Evolutionary conservation across 1,140 invertebrate species (phyloP).

Genomic region (Brachionus sp.): DNA sequence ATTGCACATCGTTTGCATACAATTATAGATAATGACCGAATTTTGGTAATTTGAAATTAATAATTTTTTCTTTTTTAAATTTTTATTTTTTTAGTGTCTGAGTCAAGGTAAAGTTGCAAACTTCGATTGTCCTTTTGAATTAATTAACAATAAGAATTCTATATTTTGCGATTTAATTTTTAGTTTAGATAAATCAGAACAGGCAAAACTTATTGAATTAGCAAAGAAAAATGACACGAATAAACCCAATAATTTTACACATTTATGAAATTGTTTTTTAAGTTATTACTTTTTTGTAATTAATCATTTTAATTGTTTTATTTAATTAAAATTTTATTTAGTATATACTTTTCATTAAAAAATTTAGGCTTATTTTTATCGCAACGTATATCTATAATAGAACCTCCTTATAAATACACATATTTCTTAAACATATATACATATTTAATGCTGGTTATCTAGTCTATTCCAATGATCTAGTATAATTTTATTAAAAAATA

Average conservation of each 20-base stretch:
- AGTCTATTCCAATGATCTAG: too few relatives aligned
- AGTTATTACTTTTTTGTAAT: background rate
- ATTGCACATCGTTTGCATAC: conserved; percentile 61
- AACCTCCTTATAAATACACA: too few relatives aligned
- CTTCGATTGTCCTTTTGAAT: background rate
- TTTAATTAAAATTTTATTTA: background rate
- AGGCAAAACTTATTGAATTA: background rate
- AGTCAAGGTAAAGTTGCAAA: background rate
- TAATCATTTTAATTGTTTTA: background rate
- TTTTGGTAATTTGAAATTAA: background rate
- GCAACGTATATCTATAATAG: too few relatives aligned
- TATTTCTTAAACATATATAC: too few relatives aligned
- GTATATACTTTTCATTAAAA: too few relatives aligned
- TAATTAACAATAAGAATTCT: background rate
- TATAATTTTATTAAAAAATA: too few relatives aligned
- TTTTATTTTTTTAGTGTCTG: conserved; percentile 18
- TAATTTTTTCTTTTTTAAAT: background rate
- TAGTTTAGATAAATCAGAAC: background rate
- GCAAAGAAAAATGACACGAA: background rate
- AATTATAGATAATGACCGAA: conserved; percentile 55
- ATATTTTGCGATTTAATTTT: background rate
- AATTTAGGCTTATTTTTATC: too few relatives aligned
- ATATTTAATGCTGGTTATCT: too few relatives aligned
- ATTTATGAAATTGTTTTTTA: background rate
- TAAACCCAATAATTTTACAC: background rate